Base-by-base conservation (phyloP, 1,140 invertebrate genomes). In the Chelonus insularis region DNA sequence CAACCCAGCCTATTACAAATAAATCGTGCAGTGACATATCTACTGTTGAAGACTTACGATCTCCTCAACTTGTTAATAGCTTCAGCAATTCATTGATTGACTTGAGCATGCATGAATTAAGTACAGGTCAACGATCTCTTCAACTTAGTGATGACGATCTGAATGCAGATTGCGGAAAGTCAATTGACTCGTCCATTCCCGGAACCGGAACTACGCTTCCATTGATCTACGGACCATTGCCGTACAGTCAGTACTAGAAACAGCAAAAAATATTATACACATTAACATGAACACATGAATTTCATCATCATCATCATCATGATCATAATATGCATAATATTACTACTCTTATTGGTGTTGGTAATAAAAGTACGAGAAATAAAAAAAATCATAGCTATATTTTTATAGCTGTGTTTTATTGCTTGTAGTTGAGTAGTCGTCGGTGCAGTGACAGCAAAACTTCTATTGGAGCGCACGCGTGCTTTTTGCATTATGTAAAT, bases 201-300 rank as follows among this genome's bases (percentile, higher is more conserved):
- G 60, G 66, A 63, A 74, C 63, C 72, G 77, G 81, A 68, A 82
- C 74, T 52, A 81, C 83, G 70, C 76, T 86, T 71, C 79, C 84
- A 39, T 76, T 81, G 62, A 72, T 86, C 60, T 86, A 86, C 72
- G 85, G 85, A 62, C 85, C 85, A 47, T 79, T 84, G 56, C 85
- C 86, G 65, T 87, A 86, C 77, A 86, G 85, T 86, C 77, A 83
- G 84, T 86, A 36, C 25, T 29, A 5, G 12, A 36, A 2, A 14
- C 50, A 36, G 18, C 11, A 52, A 50, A 48, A 55, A 48, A 12
- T 39, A 7, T 7, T 8, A 8, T 12, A 2, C 11, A 39, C n/a
- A 14, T 14, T 11, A 4, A 39, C n/a, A n/a, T 14, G n/a, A 39
- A 39, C 36, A 39, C n/a, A 39, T 39, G 9, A 11, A 39, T 39